Conservation (phyloP, 2,888 invertebrate genomes). For the Drosophila merina region DNA sequence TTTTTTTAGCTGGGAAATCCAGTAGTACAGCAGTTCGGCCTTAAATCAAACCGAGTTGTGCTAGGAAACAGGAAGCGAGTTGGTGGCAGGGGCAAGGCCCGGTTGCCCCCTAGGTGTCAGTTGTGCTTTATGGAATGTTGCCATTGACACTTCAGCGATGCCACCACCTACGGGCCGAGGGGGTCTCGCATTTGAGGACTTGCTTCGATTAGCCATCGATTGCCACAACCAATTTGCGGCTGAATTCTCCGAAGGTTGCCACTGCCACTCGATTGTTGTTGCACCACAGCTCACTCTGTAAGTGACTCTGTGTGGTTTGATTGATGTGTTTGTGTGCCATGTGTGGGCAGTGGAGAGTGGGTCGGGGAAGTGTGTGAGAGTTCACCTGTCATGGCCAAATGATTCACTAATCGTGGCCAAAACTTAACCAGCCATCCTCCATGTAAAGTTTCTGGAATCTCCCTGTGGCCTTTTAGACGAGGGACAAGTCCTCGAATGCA, state of each 20-base stretch:
- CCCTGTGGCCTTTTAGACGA: conserved; percentile 2
- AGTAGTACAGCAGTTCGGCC: conserved; percentile 50
- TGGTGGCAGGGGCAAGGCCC: background rate
- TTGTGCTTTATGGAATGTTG: conserved; percentile 60
- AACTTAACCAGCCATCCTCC: conserved; percentile 13
- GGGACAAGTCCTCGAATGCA: conserved; percentile 10
- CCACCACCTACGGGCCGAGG: background rate
- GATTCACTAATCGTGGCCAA: conserved; percentile 6
- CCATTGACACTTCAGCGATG: conserved; percentile 66
- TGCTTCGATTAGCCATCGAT: conserved; percentile 72
- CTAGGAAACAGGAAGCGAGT: background rate
- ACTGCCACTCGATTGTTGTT: conserved; percentile 26
- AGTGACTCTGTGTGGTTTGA: conserved; percentile 22
- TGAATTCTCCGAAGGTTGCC: conserved; percentile 63
- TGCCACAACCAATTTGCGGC: conserved; percentile 70
- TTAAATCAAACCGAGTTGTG: conserved; percentile 70
- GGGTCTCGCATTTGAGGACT: conserved; percentile 14
- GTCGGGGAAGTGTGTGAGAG: conserved; percentile 1
- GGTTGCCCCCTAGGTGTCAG: conserved; percentile 33
- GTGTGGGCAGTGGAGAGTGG: background rate
- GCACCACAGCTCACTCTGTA: conserved; percentile 3
- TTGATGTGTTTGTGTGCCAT: conserved; percentile 30
- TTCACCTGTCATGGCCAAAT: conserved; percentile 25
- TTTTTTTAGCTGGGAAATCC: conserved; percentile 21
- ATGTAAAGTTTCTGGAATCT: conserved; percentile 2